These are phyloP conservation scores for Cinclus mexicanus DNA, from an alignment of 2,113 vertebrate genomes.

Conservation along the genomic window DNA sequence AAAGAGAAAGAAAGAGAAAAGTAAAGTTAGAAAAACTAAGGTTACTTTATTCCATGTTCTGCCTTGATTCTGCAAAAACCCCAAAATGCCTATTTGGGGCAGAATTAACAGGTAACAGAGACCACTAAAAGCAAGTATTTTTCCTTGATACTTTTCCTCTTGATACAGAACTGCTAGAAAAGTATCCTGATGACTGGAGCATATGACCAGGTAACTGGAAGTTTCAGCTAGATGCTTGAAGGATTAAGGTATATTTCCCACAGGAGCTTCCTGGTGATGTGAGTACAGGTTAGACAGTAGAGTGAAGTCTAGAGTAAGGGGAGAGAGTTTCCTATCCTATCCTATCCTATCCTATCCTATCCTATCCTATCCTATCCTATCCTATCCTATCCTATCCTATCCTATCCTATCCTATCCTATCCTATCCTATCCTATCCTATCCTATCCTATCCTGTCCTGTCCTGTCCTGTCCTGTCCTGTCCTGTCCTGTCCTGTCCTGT, in stretches of 20 bases:
- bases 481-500: too few species aligned
- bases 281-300: neutral
- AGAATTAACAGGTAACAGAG: neutral
- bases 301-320: neutral
- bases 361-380: neutral
- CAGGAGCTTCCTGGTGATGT: neutral
- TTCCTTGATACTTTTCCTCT: neutral
- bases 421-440: too few species aligned
- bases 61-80: neutral
- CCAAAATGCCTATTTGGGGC: fast-evolving
- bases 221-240: neutral
- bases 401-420: too few species aligned
- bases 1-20: neutral
- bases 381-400: too few species aligned
- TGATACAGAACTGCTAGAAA: neutral
- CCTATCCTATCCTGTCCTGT: too few species aligned
- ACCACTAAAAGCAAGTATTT: neutral
- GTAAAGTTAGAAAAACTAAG: neutral
- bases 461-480: too few species aligned
- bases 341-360: too few species aligned
- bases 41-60: neutral
- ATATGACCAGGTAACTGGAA: neutral
- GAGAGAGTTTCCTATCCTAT: neutral
- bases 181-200: neutral
- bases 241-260: neutral